Conservation (phyloP, 2,888 invertebrate genomes). For the Agonum fuliginosum region DNA sequence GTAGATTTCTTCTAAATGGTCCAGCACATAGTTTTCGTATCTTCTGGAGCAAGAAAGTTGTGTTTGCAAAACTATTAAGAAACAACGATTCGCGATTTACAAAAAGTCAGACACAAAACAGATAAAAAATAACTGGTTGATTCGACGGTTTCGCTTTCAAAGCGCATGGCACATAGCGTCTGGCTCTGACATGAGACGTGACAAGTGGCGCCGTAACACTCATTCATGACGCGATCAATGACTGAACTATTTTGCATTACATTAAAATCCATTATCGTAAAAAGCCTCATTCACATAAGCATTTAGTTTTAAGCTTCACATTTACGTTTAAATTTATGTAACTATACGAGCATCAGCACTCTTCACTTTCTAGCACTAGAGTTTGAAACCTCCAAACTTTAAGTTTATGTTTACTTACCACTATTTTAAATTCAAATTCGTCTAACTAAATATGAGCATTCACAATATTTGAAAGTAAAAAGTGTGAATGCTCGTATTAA, state of each 20-base stretch:
- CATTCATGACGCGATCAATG: conserved; percentile 50
- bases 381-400: too few relatives aligned
- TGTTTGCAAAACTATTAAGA: background rate
- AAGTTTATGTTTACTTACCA: too few relatives aligned
- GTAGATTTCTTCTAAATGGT: background rate
- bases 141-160: conserved; percentile 56
- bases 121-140: conserved; percentile 58
- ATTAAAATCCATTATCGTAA: conserved; percentile 17
- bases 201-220: conserved; percentile 45
- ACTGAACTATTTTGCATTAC: conserved; percentile 26
- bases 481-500: too few relatives aligned
- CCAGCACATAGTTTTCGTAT: background rate
- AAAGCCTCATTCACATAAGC: too few relatives aligned
- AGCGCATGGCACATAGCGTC: conserved; percentile 53
- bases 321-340: too few relatives aligned
- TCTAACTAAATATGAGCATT: too few relatives aligned
- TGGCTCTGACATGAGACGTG: too few relatives aligned
- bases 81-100: conserved; percentile 16
- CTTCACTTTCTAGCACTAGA: too few relatives aligned
- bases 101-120: conserved; percentile 52
- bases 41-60: background rate
- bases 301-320: too few relatives aligned
- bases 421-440: too few relatives aligned
- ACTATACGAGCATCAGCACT: too few relatives aligned
- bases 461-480: too few relatives aligned